These are phyloP conservation scores for Medauroidea extradentata DNA, from an alignment of 1,140 invertebrate species.

Conservation along the genomic window DNA sequence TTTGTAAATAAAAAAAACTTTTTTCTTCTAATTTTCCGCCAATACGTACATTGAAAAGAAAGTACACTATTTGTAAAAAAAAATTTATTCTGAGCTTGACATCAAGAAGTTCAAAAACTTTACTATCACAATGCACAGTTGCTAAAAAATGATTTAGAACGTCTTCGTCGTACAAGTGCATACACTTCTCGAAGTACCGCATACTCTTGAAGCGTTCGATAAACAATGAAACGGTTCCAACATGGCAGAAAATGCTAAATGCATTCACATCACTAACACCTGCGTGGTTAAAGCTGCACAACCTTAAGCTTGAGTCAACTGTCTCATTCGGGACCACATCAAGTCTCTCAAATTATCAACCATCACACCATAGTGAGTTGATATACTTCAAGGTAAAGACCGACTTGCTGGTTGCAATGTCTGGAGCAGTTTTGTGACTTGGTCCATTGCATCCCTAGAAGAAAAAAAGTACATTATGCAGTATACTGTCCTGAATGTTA, in stretches of 20 bases:
- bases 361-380: not conserved
- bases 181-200: too few species aligned
- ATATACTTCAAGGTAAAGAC: not conserved
- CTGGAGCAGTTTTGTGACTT: conserved; percentile 40
- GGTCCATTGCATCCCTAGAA: conserved; percentile 43
- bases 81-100: conserved; percentile 6
- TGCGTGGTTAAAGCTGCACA: too few species aligned
- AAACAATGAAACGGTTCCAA: too few species aligned
- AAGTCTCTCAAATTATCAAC: not conserved
- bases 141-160: not conserved
- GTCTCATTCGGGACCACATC: not conserved
- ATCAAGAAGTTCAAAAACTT: not conserved
- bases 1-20: too few species aligned
- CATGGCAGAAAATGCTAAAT: too few species aligned
- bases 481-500: too few species aligned
- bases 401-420: conserved; percentile 39
- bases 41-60: too few species aligned
- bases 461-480: too few species aligned
- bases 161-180: not conserved
- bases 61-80: conserved; percentile 10
- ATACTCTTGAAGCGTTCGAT: too few species aligned
- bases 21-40: too few species aligned
- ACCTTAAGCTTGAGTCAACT: too few species aligned
- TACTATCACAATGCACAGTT: not conserved
- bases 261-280: too few species aligned